Percentiles rank a stretch among this genome's conserved stretches.
phyloP scores from a whole-genome alignment of 2,888 invertebrate genomes.

The Hemithea aestivaria region DNA sequence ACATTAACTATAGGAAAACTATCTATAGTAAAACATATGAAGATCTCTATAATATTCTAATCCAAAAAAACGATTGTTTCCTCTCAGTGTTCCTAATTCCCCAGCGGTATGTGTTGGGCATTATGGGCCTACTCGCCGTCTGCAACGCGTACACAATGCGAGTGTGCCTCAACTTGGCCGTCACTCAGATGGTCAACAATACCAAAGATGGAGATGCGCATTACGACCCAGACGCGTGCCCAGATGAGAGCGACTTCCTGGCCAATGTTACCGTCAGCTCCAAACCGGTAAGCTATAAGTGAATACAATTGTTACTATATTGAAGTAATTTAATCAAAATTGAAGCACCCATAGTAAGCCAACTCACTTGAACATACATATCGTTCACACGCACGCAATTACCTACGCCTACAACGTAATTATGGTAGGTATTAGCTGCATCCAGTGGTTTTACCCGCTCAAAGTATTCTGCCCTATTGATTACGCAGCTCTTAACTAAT shows the following conservation, averaged over 20 bases:
- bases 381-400: no score
- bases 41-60: conserved; percentile 31
- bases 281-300: conserved; percentile 61
- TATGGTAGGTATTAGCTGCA: no score
- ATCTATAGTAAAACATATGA: no score
- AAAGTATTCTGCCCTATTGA: no score
- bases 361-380: no score
- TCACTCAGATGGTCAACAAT: conserved; percentile 82
- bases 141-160: conserved; percentile 88
- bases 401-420: no score
- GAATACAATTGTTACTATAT: no score
- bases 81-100: conserved; percentile 80
- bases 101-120: conserved; percentile 84
- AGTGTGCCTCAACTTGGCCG: conserved; percentile 84
- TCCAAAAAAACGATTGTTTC: conserved; percentile 44
- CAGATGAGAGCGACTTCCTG: conserved; percentile 54
- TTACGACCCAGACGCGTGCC: conserved; percentile 62
- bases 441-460: no score
- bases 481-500: no score
- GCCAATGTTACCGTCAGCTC: conserved; percentile 55
- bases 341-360: no score
- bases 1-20: no score
- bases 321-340: no score
- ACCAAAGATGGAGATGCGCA: conserved; percentile 53
- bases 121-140: conserved; percentile 87